phyloP scores from a whole-genome alignment of 2,797 vertebrate species.

The Coregonus sp. region DNA sequence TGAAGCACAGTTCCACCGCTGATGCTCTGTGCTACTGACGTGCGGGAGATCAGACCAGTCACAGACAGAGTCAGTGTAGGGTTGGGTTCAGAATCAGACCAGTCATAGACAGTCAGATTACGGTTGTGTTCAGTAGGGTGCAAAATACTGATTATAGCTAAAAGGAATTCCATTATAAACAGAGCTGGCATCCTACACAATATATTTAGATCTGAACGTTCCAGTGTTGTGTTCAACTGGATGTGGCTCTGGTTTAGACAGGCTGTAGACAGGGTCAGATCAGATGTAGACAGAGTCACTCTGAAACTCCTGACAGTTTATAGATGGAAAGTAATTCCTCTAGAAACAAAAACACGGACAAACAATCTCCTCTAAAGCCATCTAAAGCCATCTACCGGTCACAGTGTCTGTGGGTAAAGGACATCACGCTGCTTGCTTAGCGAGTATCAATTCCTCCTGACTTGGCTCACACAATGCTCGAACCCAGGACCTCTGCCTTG shows the following conservation, averaged over 20 bases:
- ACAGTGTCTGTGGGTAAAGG: slow-evolving; percentile 22
- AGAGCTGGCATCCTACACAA: neutral
- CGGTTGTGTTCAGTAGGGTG: neutral
- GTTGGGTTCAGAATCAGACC: too few relatives aligned
- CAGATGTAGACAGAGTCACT: slow-evolving; percentile 31
- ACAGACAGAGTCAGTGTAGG: too few relatives aligned
- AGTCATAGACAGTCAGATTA: neutral
- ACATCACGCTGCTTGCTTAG: too few relatives aligned
- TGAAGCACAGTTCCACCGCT: too few relatives aligned
- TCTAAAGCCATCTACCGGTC: slow-evolving; percentile 57
- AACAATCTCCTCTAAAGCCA: slow-evolving; percentile 28
- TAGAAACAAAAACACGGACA: slow-evolving; percentile 46
- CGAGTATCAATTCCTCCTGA: neutral
- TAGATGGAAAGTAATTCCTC: slow-evolving; percentile 32
- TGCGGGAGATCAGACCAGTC: too few relatives aligned
- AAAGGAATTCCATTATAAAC: neutral
- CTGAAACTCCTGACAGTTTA: slow-evolving; percentile 45
- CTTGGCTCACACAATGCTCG: too few relatives aligned
- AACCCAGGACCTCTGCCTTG: too few relatives aligned
- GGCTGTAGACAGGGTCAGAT: slow-evolving; percentile 23
- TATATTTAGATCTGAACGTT: neutral
- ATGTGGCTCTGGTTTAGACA: slow-evolving; percentile 23
- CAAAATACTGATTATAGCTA: neutral
- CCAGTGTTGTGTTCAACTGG: slow-evolving; percentile 19
- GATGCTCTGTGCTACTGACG: too few relatives aligned